Evolutionary conservation across 2,888 invertebrate genomes (phyloP).

Genomic region (Xiphydria camelus): DNA sequence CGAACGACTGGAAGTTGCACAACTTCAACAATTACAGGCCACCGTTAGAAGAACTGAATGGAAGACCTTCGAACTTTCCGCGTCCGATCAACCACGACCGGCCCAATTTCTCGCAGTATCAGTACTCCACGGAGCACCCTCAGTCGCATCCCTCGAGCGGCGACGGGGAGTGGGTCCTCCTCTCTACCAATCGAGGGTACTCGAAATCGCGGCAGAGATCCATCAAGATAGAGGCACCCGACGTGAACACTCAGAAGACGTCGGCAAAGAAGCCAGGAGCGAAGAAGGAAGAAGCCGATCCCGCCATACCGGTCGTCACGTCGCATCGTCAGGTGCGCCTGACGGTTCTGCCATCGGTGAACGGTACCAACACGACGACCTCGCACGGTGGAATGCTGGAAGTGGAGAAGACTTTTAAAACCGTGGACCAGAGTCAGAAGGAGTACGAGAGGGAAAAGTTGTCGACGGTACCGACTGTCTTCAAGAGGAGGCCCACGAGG

Average conservation of each 20-base stretch:
- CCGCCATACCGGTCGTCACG: constrained; percentile 45
- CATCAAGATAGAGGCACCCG: constrained; percentile 47
- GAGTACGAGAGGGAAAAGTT: constrained; percentile 51
- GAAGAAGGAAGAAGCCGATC: constrained; percentile 25
- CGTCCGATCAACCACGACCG: constrained; percentile 23
- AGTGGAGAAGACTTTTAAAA: constrained; percentile 73
- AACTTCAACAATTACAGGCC: constrained; percentile 31
- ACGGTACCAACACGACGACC: constrained; percentile 63
- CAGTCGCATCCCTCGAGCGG: constrained; percentile 66
- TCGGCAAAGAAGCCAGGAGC: constrained; percentile 25
- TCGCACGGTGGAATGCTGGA: constrained; percentile 77
- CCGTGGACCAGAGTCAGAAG: constrained; percentile 66
- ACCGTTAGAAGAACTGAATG: constrained; percentile 32
- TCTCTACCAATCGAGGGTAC: constrained; percentile 79
- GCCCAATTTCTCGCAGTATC: constrained; percentile 60
- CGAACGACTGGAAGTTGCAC: constrained; percentile 37
- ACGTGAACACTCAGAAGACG: constrained; percentile 31
- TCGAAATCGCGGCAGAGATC: constrained; percentile 55
- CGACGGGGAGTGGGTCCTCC: constrained; percentile 77
- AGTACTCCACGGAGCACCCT: constrained; percentile 57
- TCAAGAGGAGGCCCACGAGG: constrained; percentile 42
- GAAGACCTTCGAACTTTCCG: constrained; percentile 28
- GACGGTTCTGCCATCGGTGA: constrained; percentile 73
- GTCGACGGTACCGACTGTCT: constrained; percentile 26
- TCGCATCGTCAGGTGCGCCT: constrained; percentile 62